phyloP scores from a whole-genome alignment of 2,113 vertebrate genomes.

The Mystacornis crossleyi region DNA sequence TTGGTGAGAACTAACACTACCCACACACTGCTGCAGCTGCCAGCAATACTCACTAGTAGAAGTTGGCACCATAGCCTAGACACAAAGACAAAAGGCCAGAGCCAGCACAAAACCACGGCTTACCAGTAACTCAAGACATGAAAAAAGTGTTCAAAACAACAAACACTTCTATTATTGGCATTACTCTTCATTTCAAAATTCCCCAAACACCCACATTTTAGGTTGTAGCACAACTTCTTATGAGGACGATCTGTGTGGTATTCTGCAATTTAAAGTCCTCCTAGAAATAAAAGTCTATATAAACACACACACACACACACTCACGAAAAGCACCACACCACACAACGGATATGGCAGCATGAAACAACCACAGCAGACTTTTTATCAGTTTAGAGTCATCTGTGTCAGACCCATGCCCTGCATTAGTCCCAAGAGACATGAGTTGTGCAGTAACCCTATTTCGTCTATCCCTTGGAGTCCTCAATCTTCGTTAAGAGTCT shows the following conservation, averaged over 20 bases:
- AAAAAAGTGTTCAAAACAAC: not conserved
- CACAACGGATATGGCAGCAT: rapidly evolving
- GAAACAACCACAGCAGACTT: not conserved
- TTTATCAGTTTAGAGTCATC: not conserved
- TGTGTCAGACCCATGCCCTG: not conserved
- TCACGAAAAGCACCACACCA: not conserved
- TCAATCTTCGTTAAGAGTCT: not conserved
- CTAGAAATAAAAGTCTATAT: not conserved
- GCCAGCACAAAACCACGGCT: not conserved
- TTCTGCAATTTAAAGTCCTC: not conserved
- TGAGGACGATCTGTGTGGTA: not conserved
- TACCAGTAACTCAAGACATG: not conserved
- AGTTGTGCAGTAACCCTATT: not conserved
- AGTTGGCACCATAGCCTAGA: not conserved
- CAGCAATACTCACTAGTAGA: not conserved
- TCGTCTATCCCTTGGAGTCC: not conserved
- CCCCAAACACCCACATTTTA: not conserved
- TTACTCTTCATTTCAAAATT: not conserved
- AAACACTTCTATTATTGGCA: not conserved
- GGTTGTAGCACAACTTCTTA: not conserved
- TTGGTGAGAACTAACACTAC: conserved; percentile 17
- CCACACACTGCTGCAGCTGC: not conserved
- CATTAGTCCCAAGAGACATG: not conserved
- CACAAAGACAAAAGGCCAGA: not conserved
- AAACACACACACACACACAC: not conserved